A percentile compares a stretch with the other conserved stretches of the same genome.
Conservation (phyloP, 2,888 invertebrate genomes). For the Linyphia triangularis region DNA sequence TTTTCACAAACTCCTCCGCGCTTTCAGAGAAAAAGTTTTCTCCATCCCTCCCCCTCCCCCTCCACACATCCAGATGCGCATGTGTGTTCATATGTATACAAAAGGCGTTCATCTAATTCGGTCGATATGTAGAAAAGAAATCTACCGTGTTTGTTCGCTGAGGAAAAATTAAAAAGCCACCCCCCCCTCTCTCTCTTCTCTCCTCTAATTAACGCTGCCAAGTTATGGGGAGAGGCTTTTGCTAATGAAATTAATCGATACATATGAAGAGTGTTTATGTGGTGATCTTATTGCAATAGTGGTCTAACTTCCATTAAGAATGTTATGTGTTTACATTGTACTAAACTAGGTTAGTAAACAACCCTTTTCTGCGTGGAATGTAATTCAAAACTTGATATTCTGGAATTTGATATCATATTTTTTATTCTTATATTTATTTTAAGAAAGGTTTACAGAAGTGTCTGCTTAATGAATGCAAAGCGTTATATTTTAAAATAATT, state of each 20-base stretch:
- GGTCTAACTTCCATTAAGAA: too few relatives aligned
- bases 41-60: neutral
- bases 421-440: too few relatives aligned
- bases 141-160: neutral
- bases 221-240: neutral
- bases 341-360: too few relatives aligned
- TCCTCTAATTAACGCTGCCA: constrained; percentile 45
- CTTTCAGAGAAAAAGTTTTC: constrained; percentile 24
- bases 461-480: too few relatives aligned
- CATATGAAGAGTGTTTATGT: constrained; percentile 34
- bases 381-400: too few relatives aligned
- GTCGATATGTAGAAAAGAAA: constrained; percentile 47
- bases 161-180: constrained; percentile 49
- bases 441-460: too few relatives aligned
- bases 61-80: neutral
- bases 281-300: too few relatives aligned
- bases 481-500: too few relatives aligned
- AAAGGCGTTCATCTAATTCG: neutral
- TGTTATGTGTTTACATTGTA: too few relatives aligned
- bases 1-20: constrained; percentile 13
- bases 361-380: too few relatives aligned
- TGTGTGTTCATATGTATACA: constrained; percentile 21
- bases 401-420: too few relatives aligned
- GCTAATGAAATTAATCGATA: constrained; percentile 65
- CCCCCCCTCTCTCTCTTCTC: neutral